A percentile compares a stretch with the other conserved stretches of the same genome.
Evolutionary conservation across 2,113 vertebrate species (phyloP).

Genomic region (Dasyurus viverrinus): DNA sequence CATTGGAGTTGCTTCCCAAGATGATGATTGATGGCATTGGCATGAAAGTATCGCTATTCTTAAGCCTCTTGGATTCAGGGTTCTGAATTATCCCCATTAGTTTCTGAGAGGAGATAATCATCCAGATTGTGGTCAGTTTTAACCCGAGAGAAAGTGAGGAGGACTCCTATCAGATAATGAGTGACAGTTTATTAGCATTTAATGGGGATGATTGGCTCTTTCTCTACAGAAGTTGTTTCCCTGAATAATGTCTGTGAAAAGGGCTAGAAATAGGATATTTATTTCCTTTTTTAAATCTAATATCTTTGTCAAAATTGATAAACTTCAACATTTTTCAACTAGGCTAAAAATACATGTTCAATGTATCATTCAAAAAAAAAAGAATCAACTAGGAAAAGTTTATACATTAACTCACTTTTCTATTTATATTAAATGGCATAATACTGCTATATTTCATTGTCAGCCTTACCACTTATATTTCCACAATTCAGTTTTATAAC

Average conservation of each 20-base stretch:
- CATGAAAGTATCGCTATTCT: neutral
- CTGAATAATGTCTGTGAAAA: neutral
- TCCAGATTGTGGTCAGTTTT: neutral
- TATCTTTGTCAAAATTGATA: neutral
- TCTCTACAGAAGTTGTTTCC: neutral
- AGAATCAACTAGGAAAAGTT: neutral
- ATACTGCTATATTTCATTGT: neutral
- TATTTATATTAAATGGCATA: neutral
- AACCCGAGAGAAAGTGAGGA: neutral
- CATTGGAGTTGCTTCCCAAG: neutral
- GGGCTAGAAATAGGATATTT: neutral
- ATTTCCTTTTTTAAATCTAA: constrained; percentile 7
- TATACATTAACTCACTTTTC: neutral
- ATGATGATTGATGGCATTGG: neutral
- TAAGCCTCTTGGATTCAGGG: neutral
- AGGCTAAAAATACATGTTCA: neutral
- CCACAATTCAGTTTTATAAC: constrained; percentile 41
- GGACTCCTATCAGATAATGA: neutral
- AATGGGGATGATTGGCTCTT: neutral
- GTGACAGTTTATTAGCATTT: neutral
- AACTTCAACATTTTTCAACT: constrained; percentile 23
- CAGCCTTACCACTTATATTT: constrained; percentile 11
- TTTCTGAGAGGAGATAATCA: neutral
- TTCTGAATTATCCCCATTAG: neutral
- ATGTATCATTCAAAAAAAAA: neutral